phyloP scores from a whole-genome alignment of 2,888 invertebrate species.

The Papilio elwesi region DNA sequence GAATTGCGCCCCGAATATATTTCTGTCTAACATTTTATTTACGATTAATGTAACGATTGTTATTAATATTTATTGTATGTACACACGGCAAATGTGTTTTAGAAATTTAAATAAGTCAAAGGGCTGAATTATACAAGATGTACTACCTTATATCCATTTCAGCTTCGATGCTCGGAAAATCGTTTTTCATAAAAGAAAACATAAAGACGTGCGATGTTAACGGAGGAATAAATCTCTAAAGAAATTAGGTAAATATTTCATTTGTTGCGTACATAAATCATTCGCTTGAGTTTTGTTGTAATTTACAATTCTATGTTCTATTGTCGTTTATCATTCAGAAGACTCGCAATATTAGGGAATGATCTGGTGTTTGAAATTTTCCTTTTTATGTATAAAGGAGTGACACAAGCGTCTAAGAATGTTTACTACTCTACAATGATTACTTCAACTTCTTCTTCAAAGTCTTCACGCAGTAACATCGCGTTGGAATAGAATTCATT shows the following conservation, averaged over 20 bases:
- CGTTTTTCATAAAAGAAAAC: constrained; percentile 12
- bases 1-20: no score
- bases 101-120: not conserved
- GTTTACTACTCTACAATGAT: no score
- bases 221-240: constrained; percentile 15
- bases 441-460: no score
- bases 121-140: not conserved
- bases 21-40: no score
- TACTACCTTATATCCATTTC: not conserved
- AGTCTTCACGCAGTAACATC: no score
- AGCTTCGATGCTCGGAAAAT: constrained; percentile 5
- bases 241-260: constrained; percentile 19
- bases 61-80: no score
- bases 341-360: not conserved
- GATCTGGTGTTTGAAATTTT: not conserved
- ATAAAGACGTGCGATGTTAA: constrained; percentile 16
- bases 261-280: constrained; percentile 16
- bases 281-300: constrained; percentile 11
- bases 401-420: not conserved
- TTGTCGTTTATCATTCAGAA: constrained; percentile 4
- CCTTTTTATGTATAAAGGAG: not conserved
- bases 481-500: no score
- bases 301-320: constrained; percentile 7
- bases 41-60: no score
- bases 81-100: no score